Conservation (phyloP, 30 jellyfish, hydroid and myxozoan species). For the Aurelia sp. region DNA sequence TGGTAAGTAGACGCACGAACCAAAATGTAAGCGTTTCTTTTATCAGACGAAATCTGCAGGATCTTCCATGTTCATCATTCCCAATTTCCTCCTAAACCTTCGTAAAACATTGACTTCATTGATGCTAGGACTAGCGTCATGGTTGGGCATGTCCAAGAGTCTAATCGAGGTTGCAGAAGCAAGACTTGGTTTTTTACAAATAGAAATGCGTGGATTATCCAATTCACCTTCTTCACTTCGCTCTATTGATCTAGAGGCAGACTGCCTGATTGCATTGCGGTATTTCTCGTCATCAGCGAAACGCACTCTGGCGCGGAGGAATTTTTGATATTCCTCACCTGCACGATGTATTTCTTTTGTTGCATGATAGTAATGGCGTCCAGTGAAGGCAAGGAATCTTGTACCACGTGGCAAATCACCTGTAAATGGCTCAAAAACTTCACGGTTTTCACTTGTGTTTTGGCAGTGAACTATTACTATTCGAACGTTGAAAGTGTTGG, state of each 20-base stretch:
- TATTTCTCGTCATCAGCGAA: slow-evolving; percentile 67
- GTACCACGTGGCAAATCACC: slow-evolving; percentile 38
- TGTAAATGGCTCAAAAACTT: slow-evolving; percentile 64
- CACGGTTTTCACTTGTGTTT: slow-evolving; percentile 56
- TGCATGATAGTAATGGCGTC: slow-evolving; percentile 71
- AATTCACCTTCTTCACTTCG: slow-evolving; percentile 64
- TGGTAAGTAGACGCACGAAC: too few relatives aligned
- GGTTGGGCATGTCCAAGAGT: too few relatives aligned
- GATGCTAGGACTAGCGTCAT: too few relatives aligned
- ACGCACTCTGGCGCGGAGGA: slow-evolving; percentile 41
- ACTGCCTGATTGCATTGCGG: slow-evolving; percentile 57
- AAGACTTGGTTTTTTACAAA: too few relatives aligned
- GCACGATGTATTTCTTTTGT: slow-evolving; percentile 28
- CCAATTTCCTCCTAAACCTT: too few relatives aligned
- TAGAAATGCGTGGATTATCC: too few relatives aligned
- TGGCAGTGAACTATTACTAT: slow-evolving; percentile 66
- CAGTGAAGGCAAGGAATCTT: slow-evolving; percentile 56
- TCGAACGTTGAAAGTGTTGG: slow-evolving; percentile 54
- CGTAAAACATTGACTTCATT: too few relatives aligned
- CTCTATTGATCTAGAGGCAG: slow-evolving; percentile 64
- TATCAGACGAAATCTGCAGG: too few relatives aligned
- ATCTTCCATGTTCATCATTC: too few relatives aligned
- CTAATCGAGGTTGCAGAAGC: too few relatives aligned
- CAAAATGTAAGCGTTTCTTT: too few relatives aligned
- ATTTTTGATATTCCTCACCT: slow-evolving; percentile 33